Evolutionary conservation across 2,888 invertebrate species (phyloP), one percentile per base, ranked within the genome.

Genomic region (Amphipoea oculea): DNA sequence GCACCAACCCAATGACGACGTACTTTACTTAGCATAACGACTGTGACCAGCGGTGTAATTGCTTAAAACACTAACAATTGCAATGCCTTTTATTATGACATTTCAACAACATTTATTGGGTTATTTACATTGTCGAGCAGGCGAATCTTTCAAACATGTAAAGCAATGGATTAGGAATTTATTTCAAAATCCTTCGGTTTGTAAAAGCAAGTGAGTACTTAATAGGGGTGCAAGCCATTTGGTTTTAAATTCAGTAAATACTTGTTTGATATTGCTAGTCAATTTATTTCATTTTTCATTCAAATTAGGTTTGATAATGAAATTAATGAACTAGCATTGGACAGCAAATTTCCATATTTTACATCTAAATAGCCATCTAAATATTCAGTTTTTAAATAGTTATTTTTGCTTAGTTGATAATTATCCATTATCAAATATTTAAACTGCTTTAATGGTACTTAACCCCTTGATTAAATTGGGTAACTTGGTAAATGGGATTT

Each of bases 401-500:
- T 78, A 86, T 88, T 87, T 86, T 81, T 86, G 84, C 79, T 87
- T 86, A 88, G 86, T 89, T 88, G 42, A 76, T 83, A 80, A 85
- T 84, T 78, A 90, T 88, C 89, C 88, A 90, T 90, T 89, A 90
- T 79, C 82, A 84, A 90, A 89, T 90, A 91, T 88, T 89, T 87
- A 83, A 88, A 90, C 83, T 77, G 71, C 79, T 89, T 85, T 87
- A 89, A 88, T 85, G 86, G 89, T 86, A 87, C 86, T 90, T 88
- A 85, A 84, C 70, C 86, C 89, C 85, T 88, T 90, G 75, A 90
- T 89, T 88, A 87, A 90, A 90, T 90, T 89, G 88, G 83, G 67
- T 83, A 85, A 91, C 87, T 92, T 90, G 76, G 88, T 87, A 86
- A 92, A 92, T 91, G 89, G 86, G 86, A 79, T 90, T 91, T 90